Base-by-base conservation (phyloP, 2,113 vertebrate genomes). In the Notiomystis cincta region DNA sequence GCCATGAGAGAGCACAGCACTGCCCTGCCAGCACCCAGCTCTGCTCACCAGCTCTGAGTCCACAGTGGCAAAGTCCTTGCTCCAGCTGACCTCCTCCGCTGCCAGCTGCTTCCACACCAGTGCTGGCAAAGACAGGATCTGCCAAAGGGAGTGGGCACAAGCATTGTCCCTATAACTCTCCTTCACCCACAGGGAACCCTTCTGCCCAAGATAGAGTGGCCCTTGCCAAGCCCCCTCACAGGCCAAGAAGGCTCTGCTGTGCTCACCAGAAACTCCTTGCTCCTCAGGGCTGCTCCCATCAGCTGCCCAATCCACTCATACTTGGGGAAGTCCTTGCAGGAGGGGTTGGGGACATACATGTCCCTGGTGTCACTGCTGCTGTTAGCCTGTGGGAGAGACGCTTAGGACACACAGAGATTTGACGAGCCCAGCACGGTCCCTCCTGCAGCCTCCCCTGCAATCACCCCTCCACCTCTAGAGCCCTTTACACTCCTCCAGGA, bases 51-150 rank as follows among this genome's bases (percentile, higher is more conserved):
- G 98, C 72, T 99, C 98, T 0, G 98, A 99, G 94, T 99, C 99
- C 47, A 99, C 99, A 0, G 99, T 97, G 3, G 98, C 98, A 56
- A 99, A 99, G 91, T 99, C 99, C 96, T 99, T 99, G 90, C 60
- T 98, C 99, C 99, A 99, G 98, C 97, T 99, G 91, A 99, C 97
- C 17, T 98, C 97, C 94, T 99, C 99, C 28, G 98, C 99, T 15
- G 98, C 98, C 78, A 99, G 98, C 98, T 99, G 99, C 91, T 99
- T 99, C 99, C 99, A 99, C 91, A 99, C 99, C 20, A 99, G 96
- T 0, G 98, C 98, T 0, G 99, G 99, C 47, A 99, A 97, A 88
- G 99, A 98, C 97, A 99, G 93, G 19, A 99, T 98, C 99, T 99
- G 92, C 38, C 80, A 18, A 47, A 73, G 40, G 13, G 15, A 83